phyloP scores from a whole-genome alignment of 2,888 invertebrate species.

The Drosophila colorata region DNA sequence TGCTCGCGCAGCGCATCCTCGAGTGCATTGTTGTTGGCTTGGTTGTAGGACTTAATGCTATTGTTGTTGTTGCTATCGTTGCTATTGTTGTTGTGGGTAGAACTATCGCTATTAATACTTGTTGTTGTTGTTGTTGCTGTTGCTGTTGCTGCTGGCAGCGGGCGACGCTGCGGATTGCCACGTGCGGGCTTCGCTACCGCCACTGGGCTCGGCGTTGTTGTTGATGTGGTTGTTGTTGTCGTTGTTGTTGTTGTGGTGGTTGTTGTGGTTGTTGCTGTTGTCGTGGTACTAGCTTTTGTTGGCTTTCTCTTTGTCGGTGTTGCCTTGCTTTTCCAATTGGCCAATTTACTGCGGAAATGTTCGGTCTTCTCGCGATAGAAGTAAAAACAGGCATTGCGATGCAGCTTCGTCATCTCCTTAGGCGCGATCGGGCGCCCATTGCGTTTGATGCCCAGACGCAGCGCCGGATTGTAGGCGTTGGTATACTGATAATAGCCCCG shows the following conservation, averaged over 20 bases:
- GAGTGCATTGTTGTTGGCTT: conserved; percentile 35
- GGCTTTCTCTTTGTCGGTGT: conserved; percentile 26
- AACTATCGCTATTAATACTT: conserved; percentile 77
- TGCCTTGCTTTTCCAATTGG: conserved; percentile 25
- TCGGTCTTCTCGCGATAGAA: conserved; percentile 75
- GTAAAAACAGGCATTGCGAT: conserved; percentile 74
- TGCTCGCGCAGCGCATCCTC: conserved; percentile 53
- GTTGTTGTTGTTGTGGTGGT: conserved; percentile 45
- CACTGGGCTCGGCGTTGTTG: conserved; percentile 52
- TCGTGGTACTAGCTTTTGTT: conserved; percentile 1
- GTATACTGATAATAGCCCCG: conserved; percentile 78
- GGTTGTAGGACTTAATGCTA: conserved; percentile 57
- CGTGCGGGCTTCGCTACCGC: conserved; percentile 48
- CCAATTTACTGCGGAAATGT: conserved; percentile 52
- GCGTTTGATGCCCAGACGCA: conserved; percentile 81
- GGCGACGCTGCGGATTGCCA: conserved; percentile 47
- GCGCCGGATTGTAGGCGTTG: conserved; percentile 75
- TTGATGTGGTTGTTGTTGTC: conserved; percentile 45
- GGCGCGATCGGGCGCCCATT: conserved; percentile 80
- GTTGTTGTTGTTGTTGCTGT: conserved; percentile 50
- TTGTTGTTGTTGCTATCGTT: conserved; percentile 32
- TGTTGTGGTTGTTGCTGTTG: conserved; percentile 26
- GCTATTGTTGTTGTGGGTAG: conserved; percentile 35
- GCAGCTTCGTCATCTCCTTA: conserved; percentile 58
- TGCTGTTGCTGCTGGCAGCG: conserved; percentile 46